Conservation (phyloP, 2,113 vertebrate species). For the Mugil cephalus region DNA sequence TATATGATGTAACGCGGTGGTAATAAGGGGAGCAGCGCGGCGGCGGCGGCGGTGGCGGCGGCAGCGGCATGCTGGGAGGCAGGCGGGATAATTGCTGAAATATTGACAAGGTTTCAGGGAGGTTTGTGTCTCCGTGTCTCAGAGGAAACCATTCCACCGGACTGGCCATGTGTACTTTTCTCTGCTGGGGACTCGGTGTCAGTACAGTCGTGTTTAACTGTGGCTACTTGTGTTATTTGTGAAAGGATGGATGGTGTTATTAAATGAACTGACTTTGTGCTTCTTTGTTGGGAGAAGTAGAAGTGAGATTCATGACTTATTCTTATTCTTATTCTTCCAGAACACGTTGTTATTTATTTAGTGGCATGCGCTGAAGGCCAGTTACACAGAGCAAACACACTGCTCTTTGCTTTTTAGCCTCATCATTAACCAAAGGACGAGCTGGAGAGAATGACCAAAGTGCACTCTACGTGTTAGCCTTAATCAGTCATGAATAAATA, state of each 20-base stretch:
- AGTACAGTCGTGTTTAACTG: too few species aligned
- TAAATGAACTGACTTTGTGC: not conserved
- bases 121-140: not conserved
- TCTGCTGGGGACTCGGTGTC: not conserved
- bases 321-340: too few species aligned
- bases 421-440: too few species aligned
- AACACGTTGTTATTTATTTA: not conserved
- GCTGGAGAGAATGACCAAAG: too few species aligned
- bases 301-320: conserved; percentile 7
- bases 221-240: not conserved
- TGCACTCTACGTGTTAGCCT: too few species aligned
- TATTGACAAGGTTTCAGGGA: conserved; percentile 42
- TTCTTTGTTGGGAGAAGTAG: not conserved
- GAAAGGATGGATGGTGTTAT: not conserved
- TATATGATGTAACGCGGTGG: conserved; percentile 20
- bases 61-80: too few species aligned
- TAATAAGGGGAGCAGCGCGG: conserved; percentile 2
- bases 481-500: too few species aligned
- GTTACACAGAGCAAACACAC: not conserved
- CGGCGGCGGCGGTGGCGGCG: too few species aligned
- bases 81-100: conserved; percentile 44
- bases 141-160: conserved; percentile 22
- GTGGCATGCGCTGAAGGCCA: too few species aligned
- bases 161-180: not conserved
- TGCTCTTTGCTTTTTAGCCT: too few species aligned